Evolutionary conservation across 2,888 invertebrate genomes (phyloP).

Genomic region (Rhamnusium bicolor): DNA sequence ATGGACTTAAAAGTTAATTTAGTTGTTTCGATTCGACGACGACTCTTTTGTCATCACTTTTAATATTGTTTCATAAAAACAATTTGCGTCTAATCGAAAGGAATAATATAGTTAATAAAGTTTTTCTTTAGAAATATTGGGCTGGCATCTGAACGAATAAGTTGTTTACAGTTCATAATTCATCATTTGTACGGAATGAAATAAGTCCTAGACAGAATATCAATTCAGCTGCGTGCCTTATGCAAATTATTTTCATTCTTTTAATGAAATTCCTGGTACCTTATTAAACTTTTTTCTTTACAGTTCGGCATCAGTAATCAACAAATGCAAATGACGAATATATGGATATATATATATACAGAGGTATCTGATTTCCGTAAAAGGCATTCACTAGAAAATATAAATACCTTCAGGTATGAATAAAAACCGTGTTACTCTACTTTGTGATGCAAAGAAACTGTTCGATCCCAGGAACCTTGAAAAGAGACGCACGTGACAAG

Average conservation of each 20-base stretch:
- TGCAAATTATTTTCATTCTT: slow-evolving; percentile 20
- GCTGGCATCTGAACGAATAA: not conserved
- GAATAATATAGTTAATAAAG: slow-evolving; percentile 22
- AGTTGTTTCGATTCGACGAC: no score
- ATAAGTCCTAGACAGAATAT: not conserved
- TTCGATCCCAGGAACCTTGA: no score
- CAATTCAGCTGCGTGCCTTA: slow-evolving; percentile 7
- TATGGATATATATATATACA: no score
- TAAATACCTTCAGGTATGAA: no score
- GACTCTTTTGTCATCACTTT: not conserved
- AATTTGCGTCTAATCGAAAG: slow-evolving; percentile 13
- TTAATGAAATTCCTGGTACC: slow-evolving; percentile 22
- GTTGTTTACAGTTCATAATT: slow-evolving; percentile 32
- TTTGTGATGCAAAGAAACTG: no score
- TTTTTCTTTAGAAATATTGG: slow-evolving; percentile 15
- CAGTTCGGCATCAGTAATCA: not conserved
- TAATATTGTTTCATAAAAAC: slow-evolving; percentile 14
- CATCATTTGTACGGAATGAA: slow-evolving; percentile 22
- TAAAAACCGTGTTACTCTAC: no score
- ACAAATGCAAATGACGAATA: not conserved
- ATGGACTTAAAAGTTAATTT: no score
- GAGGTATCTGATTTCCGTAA: no score
- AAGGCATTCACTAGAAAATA: no score
- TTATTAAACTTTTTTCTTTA: slow-evolving; percentile 14
- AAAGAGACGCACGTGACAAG: no score